Evolutionary conservation across 2,888 invertebrate genomes (phyloP).

Genomic region (Alloscopus bannaensis): DNA sequence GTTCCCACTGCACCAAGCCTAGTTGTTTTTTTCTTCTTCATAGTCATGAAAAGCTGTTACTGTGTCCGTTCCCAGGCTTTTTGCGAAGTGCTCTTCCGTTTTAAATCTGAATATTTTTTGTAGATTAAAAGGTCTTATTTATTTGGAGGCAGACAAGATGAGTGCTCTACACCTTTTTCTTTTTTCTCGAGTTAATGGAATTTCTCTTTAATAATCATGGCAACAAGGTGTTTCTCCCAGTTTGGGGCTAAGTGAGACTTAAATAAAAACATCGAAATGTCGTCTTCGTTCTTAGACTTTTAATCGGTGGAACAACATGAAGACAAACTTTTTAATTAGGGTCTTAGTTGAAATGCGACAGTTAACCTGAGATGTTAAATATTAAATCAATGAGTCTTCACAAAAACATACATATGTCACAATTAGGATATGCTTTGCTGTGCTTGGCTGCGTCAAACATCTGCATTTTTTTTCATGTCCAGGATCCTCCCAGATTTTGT

Average conservation of each 20-base stretch:
- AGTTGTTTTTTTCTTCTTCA: not conserved
- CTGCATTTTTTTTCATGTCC: too few species aligned
- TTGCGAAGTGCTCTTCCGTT: slow-evolving; percentile 60
- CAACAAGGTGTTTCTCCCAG: slow-evolving; percentile 5
- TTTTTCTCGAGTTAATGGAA: not conserved
- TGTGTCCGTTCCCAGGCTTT: slow-evolving; percentile 65
- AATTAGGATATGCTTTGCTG: too few species aligned
- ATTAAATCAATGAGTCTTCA: too few species aligned
- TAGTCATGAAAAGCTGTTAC: slow-evolving; percentile 28
- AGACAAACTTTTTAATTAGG: too few species aligned
- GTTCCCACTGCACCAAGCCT: too few species aligned
- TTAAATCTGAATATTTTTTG: slow-evolving; percentile 15
- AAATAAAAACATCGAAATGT: slow-evolving; percentile 48
- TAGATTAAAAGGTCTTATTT: slow-evolving; percentile 41
- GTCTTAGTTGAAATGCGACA: slow-evolving; percentile 45
- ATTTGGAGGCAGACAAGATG: not conserved
- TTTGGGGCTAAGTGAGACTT: too few species aligned
- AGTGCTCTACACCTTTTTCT: not conserved
- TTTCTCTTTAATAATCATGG: too few species aligned
- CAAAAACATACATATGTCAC: too few species aligned
- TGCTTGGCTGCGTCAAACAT: too few species aligned
- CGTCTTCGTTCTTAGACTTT: slow-evolving; percentile 63
- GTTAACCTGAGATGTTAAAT: slow-evolving; percentile 31
- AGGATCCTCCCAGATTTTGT: too few species aligned
- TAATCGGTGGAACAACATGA: slow-evolving; percentile 1